Base-by-base conservation (phyloP, 2,888 invertebrate species). In the Panopea generosa region DNA sequence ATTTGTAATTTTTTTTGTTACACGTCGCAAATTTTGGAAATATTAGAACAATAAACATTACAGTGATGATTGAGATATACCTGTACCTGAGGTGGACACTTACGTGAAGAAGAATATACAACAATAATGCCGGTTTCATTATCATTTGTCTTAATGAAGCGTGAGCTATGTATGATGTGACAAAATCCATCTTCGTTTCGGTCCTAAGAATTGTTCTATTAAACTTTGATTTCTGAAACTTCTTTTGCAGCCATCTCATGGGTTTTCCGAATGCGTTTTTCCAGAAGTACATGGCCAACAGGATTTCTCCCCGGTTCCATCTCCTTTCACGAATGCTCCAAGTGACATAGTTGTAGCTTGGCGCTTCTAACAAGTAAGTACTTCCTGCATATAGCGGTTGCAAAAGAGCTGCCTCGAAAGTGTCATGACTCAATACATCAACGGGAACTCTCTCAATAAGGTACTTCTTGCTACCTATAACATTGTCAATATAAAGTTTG, bases 351-450 rank as follows among this genome's bases (percentile, higher is more conserved):
- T 90, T 90, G 60, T 81, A 84, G 24, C 86, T 77, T 0, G 90
- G 89, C 1, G 87, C 84, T 62, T 90, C 89, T 45, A 85, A 60
- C 7, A 90, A 63, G 57, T 61, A 82, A 0, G 84, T 74, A 16
- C 85, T 84, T 4, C 87, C 82, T 2, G 85, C 87, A 70, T 87
- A 89, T n/a, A 86, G 67, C 0, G 90, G 89, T 27, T 84, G 77
- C 43, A 89, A 67, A 4, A 89, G 70, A 0, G 88, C 88, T 14
- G 89, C 89, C 55, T 89, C 90, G 70, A 88, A 90, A 4, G 89
- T 89, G 68, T 89, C 90, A 60, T 90, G 89, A 60, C 90, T 90
- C 1, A 90, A 78, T 6, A 89, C 89, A 73, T 90, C 88, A 18
- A 89, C 78, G 0, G 89, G 89, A 4, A 90, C 87, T 38, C 86